Base-by-base conservation (phyloP, 1,140 invertebrate species). In the Drosophila dunni region DNA sequence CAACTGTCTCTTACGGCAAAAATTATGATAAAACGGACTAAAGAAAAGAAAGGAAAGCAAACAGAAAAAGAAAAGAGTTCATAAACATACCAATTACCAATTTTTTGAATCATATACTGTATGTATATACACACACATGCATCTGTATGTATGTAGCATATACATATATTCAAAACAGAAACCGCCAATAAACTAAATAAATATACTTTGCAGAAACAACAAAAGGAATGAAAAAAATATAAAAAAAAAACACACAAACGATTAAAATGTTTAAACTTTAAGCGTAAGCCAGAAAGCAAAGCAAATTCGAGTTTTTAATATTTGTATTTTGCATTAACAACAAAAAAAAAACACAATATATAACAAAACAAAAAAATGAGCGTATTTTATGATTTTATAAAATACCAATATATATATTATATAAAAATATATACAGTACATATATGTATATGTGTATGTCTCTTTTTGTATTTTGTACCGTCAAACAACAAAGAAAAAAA, bases 391-490 rank as follows among this genome's bases (percentile, higher is more conserved):
- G 78, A 84, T 84, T 84, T 84, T 84, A 84, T 84, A 84, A 84
- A 84, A 84, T 84, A 84, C 81, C 64, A 70, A 36, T 38, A 58
- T 40, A 51, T 56, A 69, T 50, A 69, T 54, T 62, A 71, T 53
- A 60, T 65, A 57, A 45, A 62, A 33, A 60, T 36, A 70, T 84
- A 83, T 74, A 84, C 63, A 79, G 61, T 77, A 79, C 71, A 75
- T 82, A 73, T 82, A 68, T 81, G 71, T 82, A 73, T 82, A 68
- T 81, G 71, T 79, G 75, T 79, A 74, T 86, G 66, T 88, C 74
- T 77, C 77, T 86, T 64, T 86, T 86, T 86, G 83, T 83, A 86
- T 86, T 86, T 88, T 86, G 83, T 86, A 86, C 83, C 83, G 83
- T 80, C 79, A 88, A 72, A 29, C 24, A 29, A 29, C 24, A 29